phyloP scores from a whole-genome alignment of 2,888 invertebrate genomes.

The Agrotis exclamationis region DNA sequence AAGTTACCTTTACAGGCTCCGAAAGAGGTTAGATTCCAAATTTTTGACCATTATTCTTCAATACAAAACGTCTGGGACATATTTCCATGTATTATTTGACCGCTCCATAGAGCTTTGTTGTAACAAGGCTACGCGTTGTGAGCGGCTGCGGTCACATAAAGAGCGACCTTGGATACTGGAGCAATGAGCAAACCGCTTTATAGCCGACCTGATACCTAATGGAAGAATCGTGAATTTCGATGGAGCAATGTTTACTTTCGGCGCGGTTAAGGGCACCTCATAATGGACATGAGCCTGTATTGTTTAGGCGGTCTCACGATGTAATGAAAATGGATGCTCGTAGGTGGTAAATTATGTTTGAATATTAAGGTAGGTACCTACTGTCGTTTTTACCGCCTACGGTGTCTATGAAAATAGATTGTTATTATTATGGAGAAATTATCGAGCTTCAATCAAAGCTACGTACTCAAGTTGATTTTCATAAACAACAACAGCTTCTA shows the following conservation, averaged over 20 bases:
- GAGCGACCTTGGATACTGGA: constrained; percentile 65
- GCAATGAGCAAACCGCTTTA: constrained; percentile 66
- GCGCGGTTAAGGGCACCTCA: constrained; percentile 52
- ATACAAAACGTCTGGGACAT: constrained; percentile 45
- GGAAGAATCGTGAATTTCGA: constrained; percentile 72
- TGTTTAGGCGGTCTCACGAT: constrained; percentile 39
- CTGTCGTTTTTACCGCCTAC: constrained; percentile 14
- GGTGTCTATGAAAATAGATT: constrained; percentile 16
- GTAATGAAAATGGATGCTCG: constrained; percentile 32
- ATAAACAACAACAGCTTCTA: too few species aligned
- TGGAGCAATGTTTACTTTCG: constrained; percentile 69
- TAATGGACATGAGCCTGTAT: constrained; percentile 44
- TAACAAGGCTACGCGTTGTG: constrained; percentile 64
- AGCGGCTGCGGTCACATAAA: constrained; percentile 64
- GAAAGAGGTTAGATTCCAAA: constrained; percentile 31
- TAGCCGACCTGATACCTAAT: constrained; percentile 64
- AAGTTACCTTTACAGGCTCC: background rate
- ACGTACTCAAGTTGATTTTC: too few species aligned
- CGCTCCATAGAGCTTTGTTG: constrained; percentile 59
- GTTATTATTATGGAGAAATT: background rate
- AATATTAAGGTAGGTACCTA: background rate
- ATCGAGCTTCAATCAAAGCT: background rate
- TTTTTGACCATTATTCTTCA: constrained; percentile 43
- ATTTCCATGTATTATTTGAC: constrained; percentile 61
- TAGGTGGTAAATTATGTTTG: constrained; percentile 23